Percentiles rank a stretch among this genome's conserved stretches.
Evolutionary conservation across 30 jellyfish, hydroid and myxozoan species (phyloP).

Genomic region (Turritopsis dohrnii): DNA sequence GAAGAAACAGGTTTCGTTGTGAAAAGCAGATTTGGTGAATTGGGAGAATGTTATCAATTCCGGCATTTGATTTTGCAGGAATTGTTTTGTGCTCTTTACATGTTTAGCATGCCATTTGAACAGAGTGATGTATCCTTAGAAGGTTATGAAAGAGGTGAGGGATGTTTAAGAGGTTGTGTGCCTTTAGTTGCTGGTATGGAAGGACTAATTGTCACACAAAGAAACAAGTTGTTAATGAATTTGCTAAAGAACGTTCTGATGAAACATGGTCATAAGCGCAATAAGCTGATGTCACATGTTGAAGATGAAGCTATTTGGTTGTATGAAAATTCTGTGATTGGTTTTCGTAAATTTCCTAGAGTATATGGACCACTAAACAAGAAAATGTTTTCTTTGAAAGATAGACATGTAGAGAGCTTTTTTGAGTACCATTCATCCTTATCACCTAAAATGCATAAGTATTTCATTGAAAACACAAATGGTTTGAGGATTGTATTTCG

Average conservation of each 20-base stretch:
- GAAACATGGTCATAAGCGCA: neutral
- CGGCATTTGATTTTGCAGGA: slow-evolving; percentile 12
- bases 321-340: neutral
- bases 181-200: neutral
- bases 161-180: neutral
- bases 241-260: neutral
- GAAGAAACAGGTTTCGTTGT: neutral
- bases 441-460: neutral
- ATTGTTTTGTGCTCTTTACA: slow-evolving; percentile 3
- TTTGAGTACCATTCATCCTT: neutral
- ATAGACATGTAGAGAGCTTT: neutral
- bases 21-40: neutral
- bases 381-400: too few relatives aligned
- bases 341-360: too few relatives aligned
- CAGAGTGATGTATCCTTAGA: neutral
- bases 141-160: too few relatives aligned
- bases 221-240: neutral
- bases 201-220: neutral
- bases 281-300: neutral
- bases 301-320: neutral
- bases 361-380: too few relatives aligned
- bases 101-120: neutral
- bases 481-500: neutral
- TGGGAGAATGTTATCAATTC: neutral
- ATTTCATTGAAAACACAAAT: neutral